Evolutionary conservation across 2,888 invertebrate species (phyloP), one percentile per base, ranked within the genome.

Genomic region (Drosophila tripunctata): DNA sequence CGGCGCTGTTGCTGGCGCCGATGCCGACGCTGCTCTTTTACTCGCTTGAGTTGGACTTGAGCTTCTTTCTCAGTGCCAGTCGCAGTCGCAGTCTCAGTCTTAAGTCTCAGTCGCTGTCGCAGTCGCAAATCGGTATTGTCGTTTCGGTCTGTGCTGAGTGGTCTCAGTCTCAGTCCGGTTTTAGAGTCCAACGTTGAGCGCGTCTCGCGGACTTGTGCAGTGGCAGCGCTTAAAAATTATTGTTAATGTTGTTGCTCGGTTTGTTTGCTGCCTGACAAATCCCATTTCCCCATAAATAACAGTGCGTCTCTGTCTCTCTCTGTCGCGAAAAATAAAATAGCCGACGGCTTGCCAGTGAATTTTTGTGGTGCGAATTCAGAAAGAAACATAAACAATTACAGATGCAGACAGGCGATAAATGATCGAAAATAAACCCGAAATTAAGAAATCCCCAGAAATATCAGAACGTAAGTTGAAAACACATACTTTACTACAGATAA

Each of bases 121-220:
- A 68, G 73, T 74, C 79, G 71, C 60, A 64, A 78, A 75, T 77
- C 77, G 43, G 74, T 27, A 10, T 30, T 51, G 66, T 72, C 45
- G 55, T 41, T 55, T 19, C 47, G 40, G 58, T 48, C 63, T n/a
- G 48, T 41, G 33, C 22, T 33, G 15, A 14, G 35, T n/a, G 43
- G n/a, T n/a, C n/a, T n/a, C n/a, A n/a, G n/a, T 69, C 70, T 79
- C 86, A 89, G 89, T 89, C 89, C 89, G 89, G 89, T 89, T 89
- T 89, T 88, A 74, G 72, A 82, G 79, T 79, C 83, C 86, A 82
- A 79, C 72, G 83, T 79, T 79, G 75, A 78, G 78, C 84, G 87
- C 84, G 75, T 48, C 38, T 67, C 71, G 81, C 78, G 76, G 78
- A 76, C n/a, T 78, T 69, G 56, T 63, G 66, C 67, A 72, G 51